Evolutionary conservation across 2,113 vertebrate species (phyloP).

Genomic region (Amia ocellicauda): DNA sequence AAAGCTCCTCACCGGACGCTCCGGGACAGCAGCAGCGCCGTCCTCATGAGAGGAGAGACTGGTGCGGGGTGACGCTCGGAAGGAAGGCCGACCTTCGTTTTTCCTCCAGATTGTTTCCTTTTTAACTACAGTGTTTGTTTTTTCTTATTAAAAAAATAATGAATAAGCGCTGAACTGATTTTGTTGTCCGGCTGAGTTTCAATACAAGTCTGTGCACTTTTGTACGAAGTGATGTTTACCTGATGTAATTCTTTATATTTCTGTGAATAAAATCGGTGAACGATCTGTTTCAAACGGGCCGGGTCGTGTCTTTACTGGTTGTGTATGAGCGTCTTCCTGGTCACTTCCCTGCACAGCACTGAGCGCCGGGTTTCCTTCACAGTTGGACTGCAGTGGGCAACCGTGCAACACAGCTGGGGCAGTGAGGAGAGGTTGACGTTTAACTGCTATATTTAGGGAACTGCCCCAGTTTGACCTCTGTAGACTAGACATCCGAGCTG

Average conservation of each 20-base stretch:
- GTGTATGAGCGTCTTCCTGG: too few relatives aligned
- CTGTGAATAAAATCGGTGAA: conserved; percentile 71
- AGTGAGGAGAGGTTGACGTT: too few relatives aligned
- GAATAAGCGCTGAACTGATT: conserved; percentile 45
- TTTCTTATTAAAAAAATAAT: conserved; percentile 50
- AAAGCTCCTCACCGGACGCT: conserved; percentile 33
- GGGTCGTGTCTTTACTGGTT: too few relatives aligned
- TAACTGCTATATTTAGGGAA: too few relatives aligned
- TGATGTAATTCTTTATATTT: conserved; percentile 75
- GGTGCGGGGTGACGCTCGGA: background rate
- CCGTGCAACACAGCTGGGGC: too few relatives aligned
- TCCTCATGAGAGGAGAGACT: conserved; percentile 7
- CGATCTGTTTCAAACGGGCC: conserved; percentile 35
- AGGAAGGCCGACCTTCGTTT: conserved; percentile 8
- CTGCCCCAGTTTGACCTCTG: too few relatives aligned
- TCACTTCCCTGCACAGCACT: too few relatives aligned
- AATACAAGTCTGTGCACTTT: conserved; percentile 63
- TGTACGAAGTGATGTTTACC: conserved; percentile 71
- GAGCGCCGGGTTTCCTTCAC: too few relatives aligned
- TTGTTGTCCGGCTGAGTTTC: conserved; percentile 60
- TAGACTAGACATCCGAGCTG: too few relatives aligned
- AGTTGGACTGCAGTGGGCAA: too few relatives aligned
- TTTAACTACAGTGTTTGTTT: conserved; percentile 27
- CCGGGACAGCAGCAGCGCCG: conserved; percentile 4
- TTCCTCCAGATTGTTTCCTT: conserved; percentile 5